A percentile compares a stretch with the other conserved stretches of the same genome.
Conservation (phyloP, 1,140 invertebrate species). For the Drosophila hydei region DNA sequence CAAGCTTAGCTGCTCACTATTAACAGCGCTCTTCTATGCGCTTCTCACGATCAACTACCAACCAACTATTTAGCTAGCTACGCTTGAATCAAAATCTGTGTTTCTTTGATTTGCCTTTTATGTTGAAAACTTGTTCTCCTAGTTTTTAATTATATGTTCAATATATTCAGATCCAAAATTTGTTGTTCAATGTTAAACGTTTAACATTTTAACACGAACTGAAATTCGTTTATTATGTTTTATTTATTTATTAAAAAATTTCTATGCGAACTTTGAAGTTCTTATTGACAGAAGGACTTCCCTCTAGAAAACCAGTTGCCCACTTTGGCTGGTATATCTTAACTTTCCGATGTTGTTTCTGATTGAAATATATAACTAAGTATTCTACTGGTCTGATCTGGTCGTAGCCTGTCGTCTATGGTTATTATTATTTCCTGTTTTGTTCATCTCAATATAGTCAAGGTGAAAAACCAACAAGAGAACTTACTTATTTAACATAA, state of each 20-base stretch:
- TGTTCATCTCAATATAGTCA: conserved; percentile 35
- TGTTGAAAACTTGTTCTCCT: conserved; percentile 29
- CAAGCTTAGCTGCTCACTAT: neutral
- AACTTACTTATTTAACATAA: conserved; percentile 37
- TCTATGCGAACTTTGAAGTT: conserved; percentile 7
- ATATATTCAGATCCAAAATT: conserved; percentile 17
- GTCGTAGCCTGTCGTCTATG: neutral
- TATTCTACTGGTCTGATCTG: neutral
- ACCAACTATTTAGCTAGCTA: neutral
- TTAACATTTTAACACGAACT: conserved; percentile 35
- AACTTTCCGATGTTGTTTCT: neutral
- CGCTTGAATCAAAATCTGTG: conserved; percentile 10
- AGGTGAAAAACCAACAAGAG: conserved; percentile 10
- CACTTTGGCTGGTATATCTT: conserved; percentile 10
- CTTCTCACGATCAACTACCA: neutral
- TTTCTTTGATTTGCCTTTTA: conserved; percentile 37
- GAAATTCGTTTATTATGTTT: conserved; percentile 11
- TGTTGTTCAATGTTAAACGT: conserved; percentile 38
- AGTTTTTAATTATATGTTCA: conserved; percentile 29
- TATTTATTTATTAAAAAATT: conserved; percentile 1
- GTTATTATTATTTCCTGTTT: conserved; percentile 27
- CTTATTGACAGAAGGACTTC: neutral
- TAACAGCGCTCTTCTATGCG: conserved; percentile 4
- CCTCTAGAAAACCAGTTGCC: conserved; percentile 27
- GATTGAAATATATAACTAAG: neutral